These are phyloP conservation scores for Hippopotamyrus pictus DNA, from an alignment of 2,797 vertebrate species.

Conservation along the genomic window DNA sequence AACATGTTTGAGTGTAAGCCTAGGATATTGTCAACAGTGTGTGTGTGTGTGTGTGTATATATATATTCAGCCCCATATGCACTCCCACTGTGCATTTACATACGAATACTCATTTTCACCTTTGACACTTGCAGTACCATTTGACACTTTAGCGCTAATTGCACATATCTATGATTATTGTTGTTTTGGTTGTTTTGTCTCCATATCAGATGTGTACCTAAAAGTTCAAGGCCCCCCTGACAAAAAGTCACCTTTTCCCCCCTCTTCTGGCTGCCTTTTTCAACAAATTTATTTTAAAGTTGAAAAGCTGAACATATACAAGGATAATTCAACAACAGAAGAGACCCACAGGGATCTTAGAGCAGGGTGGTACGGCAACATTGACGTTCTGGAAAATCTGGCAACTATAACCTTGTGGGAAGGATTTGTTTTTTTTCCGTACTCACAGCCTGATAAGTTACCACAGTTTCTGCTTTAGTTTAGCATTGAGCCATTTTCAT, in stretches of 20 bases:
- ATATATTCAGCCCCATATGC: not conserved
- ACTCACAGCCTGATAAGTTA: not conserved
- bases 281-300: not conserved
- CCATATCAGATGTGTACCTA: not conserved
- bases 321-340: not conserved
- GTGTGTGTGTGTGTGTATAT: no score
- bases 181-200: not conserved
- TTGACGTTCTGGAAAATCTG: not conserved
- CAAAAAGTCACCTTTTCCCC: not conserved
- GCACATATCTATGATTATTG: not conserved
- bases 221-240: not conserved
- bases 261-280: not conserved
- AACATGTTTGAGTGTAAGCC: not conserved
- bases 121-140: no score
- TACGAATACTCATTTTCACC: not conserved
- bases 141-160: not conserved
- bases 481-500: not conserved
- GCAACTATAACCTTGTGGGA: not conserved
- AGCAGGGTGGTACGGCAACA: not conserved
- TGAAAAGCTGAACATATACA: not conserved
- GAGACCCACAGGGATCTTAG: not conserved
- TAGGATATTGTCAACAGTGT: not conserved
- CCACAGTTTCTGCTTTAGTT: not conserved
- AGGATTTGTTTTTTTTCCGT: not conserved
- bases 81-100: not conserved